These are phyloP conservation scores for Pseudomyrmex sp. DNA, from an alignment of 1,140 invertebrate genomes.

Conservation along the genomic window DNA sequence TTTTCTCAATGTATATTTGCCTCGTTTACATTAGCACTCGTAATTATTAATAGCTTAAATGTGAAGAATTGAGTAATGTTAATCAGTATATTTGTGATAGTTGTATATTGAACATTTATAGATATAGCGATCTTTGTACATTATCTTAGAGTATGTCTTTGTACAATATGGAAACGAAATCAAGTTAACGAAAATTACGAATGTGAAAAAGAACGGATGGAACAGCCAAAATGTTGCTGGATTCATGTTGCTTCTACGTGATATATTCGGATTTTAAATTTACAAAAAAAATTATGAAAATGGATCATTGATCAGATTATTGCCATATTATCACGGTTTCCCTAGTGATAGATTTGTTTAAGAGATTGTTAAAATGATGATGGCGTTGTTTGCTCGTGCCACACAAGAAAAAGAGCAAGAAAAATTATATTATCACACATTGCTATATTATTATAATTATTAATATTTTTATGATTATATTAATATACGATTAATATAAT, in stretches of 20 bases:
- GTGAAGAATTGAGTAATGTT: constrained; percentile 45
- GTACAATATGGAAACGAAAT: constrained; percentile 65
- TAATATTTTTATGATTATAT: constrained; percentile 53
- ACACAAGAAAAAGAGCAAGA: constrained; percentile 72
- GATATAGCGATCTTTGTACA: constrained; percentile 69
- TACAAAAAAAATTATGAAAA: constrained; percentile 46
- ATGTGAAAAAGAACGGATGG: constrained; percentile 48
- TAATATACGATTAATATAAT: constrained; percentile 25
- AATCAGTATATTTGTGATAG: constrained; percentile 57
- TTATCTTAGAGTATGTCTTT: constrained; percentile 64
- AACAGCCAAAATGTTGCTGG: constrained; percentile 65
- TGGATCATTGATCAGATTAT: constrained; percentile 51
- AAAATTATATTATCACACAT: constrained; percentile 66
- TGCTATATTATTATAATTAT: constrained; percentile 61
- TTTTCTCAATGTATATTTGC: constrained; percentile 2
- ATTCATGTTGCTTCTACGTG: constrained; percentile 45
- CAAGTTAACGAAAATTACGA: constrained; percentile 48
- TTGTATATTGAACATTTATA: constrained; percentile 68
- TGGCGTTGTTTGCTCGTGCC: constrained; percentile 73
- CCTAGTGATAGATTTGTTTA: constrained; percentile 42
- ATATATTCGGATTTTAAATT: constrained; percentile 25
- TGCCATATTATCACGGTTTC: constrained; percentile 53
- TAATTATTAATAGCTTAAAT: constrained; percentile 60
- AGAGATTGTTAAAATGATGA: constrained; percentile 65
- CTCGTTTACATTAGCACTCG: constrained; percentile 45